A percentile compares a stretch with the other conserved stretches of the same genome.
phyloP scores from a whole-genome alignment of 2,113 vertebrate species.

The Pycnonotus jocosus region DNA sequence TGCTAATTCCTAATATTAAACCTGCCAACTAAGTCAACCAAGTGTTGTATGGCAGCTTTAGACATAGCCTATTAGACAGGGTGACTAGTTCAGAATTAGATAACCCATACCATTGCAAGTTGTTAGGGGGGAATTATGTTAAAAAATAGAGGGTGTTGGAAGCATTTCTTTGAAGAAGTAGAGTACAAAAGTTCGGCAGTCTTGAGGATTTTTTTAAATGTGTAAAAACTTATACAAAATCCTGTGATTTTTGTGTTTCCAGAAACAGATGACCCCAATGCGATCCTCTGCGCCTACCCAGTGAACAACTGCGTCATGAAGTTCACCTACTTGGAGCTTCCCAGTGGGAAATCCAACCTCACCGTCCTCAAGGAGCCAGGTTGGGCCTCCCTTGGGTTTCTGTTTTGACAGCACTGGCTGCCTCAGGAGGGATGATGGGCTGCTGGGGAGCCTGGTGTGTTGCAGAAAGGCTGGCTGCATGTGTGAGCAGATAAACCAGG shows the following conservation, averaged over 20 bases:
- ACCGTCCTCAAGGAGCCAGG: constrained; percentile 90
- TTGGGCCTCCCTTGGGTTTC: constrained; percentile 39
- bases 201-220: not conserved
- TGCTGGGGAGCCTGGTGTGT: not conserved
- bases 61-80: not conserved
- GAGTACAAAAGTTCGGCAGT: not conserved
- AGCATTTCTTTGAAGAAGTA: not conserved
- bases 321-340: constrained; percentile 90
- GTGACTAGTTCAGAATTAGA: not conserved
- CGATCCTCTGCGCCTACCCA: constrained; percentile 87
- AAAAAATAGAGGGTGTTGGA: not conserved
- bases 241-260: not conserved
- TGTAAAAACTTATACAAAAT: constrained; percentile 8
- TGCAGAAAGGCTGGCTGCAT: not conserved
- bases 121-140: not conserved
- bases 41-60: not conserved
- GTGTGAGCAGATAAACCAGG: not conserved
- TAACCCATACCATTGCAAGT: not conserved
- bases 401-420: not conserved
- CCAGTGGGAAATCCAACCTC: constrained; percentile 86
- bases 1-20: not conserved
- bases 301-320: constrained; percentile 94
- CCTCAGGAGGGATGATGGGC: not conserved
- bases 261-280: constrained; percentile 81
- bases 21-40: not conserved